Base-by-base conservation (phyloP, 1,140 invertebrate species). In the Antheraea mylitta region DNA sequence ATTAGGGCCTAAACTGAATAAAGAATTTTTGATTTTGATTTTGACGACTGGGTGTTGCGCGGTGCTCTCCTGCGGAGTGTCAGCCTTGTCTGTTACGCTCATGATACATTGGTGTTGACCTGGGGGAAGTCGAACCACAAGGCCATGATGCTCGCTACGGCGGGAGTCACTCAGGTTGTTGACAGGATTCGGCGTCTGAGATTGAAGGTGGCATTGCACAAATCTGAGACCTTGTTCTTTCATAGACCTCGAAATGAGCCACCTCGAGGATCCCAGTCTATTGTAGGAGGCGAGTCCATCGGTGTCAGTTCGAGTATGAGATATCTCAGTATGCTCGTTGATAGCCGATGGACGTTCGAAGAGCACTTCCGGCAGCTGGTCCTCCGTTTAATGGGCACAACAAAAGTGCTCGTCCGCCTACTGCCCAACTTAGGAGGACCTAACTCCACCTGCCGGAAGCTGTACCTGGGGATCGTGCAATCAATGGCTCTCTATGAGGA, bases 81-180 rank as follows among this genome's bases (percentile, higher is more conserved):
- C 61, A 10, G 36, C n/a, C 10, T 59, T 18, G 19, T 59, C 7
- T 59, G 58, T 18, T 59, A 59, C 58, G 58, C 58, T 3, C 37
- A 53, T 10, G 3, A 68, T 36, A 59, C n/a, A 3, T 18, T 65
- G 13, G 37, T 65, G n/a, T 9, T 48, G 18, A 37, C 64, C 8
- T 10, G 11, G 53, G 37, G 30, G 53, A 22, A n/a, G 13, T 8
- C n/a, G 9, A 8, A 59, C 19, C n/a, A 19, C 10, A 7, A 59
- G 2, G n/a, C 58, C 8, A 19, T 16, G 9, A 10, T 38, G 4
- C 38, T 68, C 3, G 67, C 42, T n/a, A 53, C 67, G n/a, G 67
- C 67, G 10, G 37, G 67, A 0, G 67, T 68, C 3, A 59, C 67
- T 13, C 67, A 62, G 8, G 67, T 68, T 18, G 60, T 68, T 3